Base-by-base conservation (phyloP, 2,113 vertebrate genomes). In the Zosterops lateralis region DNA sequence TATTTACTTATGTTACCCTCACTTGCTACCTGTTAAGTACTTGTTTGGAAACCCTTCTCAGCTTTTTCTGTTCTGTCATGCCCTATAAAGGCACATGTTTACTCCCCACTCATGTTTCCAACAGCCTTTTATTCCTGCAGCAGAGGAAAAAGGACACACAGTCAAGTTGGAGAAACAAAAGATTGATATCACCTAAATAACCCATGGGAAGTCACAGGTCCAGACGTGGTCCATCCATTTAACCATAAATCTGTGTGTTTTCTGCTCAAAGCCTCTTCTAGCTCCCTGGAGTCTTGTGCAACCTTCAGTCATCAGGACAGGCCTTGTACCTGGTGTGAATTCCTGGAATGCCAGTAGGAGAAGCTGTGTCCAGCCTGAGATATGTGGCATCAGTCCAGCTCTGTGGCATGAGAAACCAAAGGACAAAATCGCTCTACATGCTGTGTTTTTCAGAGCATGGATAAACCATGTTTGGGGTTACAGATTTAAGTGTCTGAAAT, bases 301-400 rank as follows among this genome's bases (percentile, higher is more conserved):
- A 8, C 8, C 4, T 72, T 32, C 7, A 20, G 10, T 22, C 29
- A 13, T 10, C 18, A 45, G 36, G 14, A 64, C 17, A 51, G 71
- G 17, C 13, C 32, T 36, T 34, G 29, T 47, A 14, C 12, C 12
- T 62, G 10, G 2, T 45, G 36, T 26, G 26, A 64, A 25, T 38
- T 65, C 29, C 18, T 5, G 45, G 45, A 47, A 47, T 42, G 31
- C 8, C 14, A 15, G 28, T 6, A 84, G 57, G 36, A 64, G 53
- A 42, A 26, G 15, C 19, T 79, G 50, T 38, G 34, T 68, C 28
- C 19, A 3, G 1, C 8, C 20, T 81, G 50, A 74, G 36, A 28
- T 10, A 25, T 1, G 28, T 1, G 6, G 8, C 28, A 13, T 29
- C 1, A 2, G 17, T 47, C 15, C 24, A 31, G 10, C 28, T 48